Evolutionary conservation across 2,888 invertebrate species (phyloP), one percentile per base, ranked within the genome.

Genomic region (Heliothis peltigera): DNA sequence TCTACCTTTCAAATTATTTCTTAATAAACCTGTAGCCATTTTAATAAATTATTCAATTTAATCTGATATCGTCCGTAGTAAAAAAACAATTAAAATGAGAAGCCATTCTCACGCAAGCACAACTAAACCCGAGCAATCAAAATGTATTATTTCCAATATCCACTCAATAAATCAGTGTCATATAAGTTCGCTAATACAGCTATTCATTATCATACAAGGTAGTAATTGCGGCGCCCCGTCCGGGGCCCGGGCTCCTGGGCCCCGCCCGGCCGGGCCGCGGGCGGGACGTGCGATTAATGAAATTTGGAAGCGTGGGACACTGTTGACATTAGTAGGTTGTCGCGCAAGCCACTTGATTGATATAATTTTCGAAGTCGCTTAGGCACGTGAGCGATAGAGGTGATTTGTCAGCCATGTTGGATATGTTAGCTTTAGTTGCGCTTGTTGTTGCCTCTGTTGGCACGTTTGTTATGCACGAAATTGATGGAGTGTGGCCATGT

Each of bases 241-340:
- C 63, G 22, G 43, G 59, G 74, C 59, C 62, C 49, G 57, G 49
- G 65, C 70, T 72, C 71, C 69, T 69, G 51, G 19, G 21, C 44
- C 39, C 49, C 39, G 39, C 39, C 5, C 39, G 39, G 32, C 55
- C 64, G 54, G 71, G 43, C 60, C 64, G 60, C 55, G 63, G 62
- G 64, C 75, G 73, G 77, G 75, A 59, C 72, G 18, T 47, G 63
- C 77, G 72, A 80, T 81, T 81, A 80, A 79, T 79, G 79, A 80
- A 81, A 82, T 81, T 83, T 77, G 71, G 75, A 72, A 75, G 64
- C 74, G 79, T 65, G 73, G 73, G 66, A 57, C 70, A 60, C 70
- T 75, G 77, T 70, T 77, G 82, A 82, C 81, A 76, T 81, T 77
- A 81, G 79, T 75, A 73, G 73, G 68, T 73, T 78, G 76, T 78